Base-by-base conservation (phyloP, 2,888 invertebrate genomes). In the Chaetogeoica ovagalla region DNA sequence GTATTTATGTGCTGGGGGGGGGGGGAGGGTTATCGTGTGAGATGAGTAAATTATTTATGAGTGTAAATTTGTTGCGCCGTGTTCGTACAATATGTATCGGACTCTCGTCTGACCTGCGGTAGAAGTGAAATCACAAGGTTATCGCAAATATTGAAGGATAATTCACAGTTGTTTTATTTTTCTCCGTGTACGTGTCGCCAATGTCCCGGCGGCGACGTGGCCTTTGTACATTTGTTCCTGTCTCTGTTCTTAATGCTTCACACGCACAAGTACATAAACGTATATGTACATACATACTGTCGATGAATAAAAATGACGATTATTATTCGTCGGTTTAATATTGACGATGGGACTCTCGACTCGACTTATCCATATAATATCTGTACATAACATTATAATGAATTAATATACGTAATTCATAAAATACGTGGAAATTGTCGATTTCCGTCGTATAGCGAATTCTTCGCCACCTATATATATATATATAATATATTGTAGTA, bases 91-190 rank as follows among this genome's bases (percentile, higher is more conserved):
- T n/a, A 7, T 55, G 17, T 19, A 19, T 7, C 8, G 15, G 21
- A 2, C 19, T 75, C 17, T 39, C 43, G 23, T 30, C 30, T 30
- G 60, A 15, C 37, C 37, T 75, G 57, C 19, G 55, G 55, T 57
- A 39, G 11, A 75, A 39, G 66, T 75, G 11, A 63, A 66, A 3
- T n/a, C 57, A 66, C 75, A 75, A 75, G 75, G 75, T 66, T 75
- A 75, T 57, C 13, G 19, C 7, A 57, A 75, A 66, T 75, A 66
- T 75, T 66, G 75, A 75, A 75, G 75, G 75, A 75, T 75, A 43
- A 75, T n/a, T n/a, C 30, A 30, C 57, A 66, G 55, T 74, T 66
- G 23, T 75, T 75, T 74, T n/a, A n/a, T n/a, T 30, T 30, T 75
- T 66, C 57, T 66, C 39, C 57, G 23, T 43, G 57, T 39, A 57